Evolutionary conservation across 2,113 vertebrate genomes (phyloP).

Genomic region (Indicator maculatus): DNA sequence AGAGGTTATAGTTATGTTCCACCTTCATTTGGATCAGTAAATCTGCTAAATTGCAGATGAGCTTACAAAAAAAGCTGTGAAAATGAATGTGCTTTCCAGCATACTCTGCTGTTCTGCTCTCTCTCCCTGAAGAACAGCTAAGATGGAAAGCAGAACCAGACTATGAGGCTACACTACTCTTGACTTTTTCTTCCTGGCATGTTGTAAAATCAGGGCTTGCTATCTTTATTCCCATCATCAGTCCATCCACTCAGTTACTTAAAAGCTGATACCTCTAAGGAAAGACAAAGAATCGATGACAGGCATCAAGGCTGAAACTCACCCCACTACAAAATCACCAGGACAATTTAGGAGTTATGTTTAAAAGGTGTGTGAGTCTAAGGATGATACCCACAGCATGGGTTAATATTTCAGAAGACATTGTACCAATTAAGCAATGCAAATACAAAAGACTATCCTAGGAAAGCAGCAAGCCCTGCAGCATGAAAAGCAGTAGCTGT

Average conservation of each 20-base stretch:
- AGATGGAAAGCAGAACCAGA: conserved; percentile 48
- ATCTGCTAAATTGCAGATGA: not conserved
- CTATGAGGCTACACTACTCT: not conserved
- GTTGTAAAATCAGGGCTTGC: not conserved
- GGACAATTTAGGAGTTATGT: not conserved
- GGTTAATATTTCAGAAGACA: not conserved
- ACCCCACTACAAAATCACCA: not conserved
- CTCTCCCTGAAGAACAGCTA: not conserved
- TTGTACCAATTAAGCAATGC: not conserved
- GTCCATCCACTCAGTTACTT: not conserved
- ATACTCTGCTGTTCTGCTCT: not conserved
- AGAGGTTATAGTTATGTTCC: not conserved
- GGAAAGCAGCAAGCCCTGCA: not conserved
- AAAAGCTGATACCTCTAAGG: not conserved
- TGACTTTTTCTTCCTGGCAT: not conserved
- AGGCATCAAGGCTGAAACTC: not conserved
- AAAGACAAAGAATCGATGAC: not conserved
- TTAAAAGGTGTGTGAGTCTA: not conserved
- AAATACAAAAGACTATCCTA: not conserved
- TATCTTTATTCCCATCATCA: not conserved
- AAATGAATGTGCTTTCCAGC: not conserved
- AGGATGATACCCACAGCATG: rapidly evolving
- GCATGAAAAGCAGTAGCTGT: not conserved
- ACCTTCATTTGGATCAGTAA: not conserved
- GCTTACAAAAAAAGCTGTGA: not conserved